These are phyloP conservation scores for Trachelus tabidus DNA, from an alignment of 2,888 invertebrate genomes.

Conservation along the genomic window DNA sequence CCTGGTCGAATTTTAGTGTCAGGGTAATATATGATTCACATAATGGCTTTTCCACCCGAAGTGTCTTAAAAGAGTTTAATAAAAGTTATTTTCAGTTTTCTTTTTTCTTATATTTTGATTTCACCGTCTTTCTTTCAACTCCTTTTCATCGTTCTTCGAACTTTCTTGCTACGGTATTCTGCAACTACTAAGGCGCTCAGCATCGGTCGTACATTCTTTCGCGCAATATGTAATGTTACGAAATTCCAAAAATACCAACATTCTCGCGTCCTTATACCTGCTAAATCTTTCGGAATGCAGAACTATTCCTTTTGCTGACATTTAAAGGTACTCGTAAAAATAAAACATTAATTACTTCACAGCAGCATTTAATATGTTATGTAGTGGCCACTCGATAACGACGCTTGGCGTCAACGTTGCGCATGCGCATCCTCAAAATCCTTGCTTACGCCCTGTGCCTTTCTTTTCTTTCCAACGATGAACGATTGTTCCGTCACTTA, in stretches of 20 bases:
- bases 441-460: constrained; percentile 27
- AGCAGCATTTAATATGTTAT: constrained; percentile 24
- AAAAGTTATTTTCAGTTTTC: not conserved
- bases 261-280: no score
- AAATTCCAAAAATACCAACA: no score
- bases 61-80: not conserved
- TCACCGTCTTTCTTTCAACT: not conserved
- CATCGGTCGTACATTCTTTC: not conserved
- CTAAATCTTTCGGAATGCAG: not conserved
- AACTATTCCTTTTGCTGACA: not conserved
- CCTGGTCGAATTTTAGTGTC: no score
- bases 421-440: constrained; percentile 37
- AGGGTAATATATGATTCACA: no score
- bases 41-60: not conserved
- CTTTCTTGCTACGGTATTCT: not conserved
- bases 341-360: not conserved
- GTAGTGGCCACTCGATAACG: constrained; percentile 38
- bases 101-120: not conserved
- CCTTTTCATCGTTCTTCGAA: not conserved
- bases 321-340: constrained; percentile 3
- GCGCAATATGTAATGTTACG: no score
- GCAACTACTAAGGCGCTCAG: not conserved
- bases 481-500: not conserved
- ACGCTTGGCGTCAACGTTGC: constrained; percentile 28
- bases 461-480: not conserved